phyloP scores from a whole-genome alignment of 2,113 vertebrate genomes.

The Edolisoma coerulescens region DNA sequence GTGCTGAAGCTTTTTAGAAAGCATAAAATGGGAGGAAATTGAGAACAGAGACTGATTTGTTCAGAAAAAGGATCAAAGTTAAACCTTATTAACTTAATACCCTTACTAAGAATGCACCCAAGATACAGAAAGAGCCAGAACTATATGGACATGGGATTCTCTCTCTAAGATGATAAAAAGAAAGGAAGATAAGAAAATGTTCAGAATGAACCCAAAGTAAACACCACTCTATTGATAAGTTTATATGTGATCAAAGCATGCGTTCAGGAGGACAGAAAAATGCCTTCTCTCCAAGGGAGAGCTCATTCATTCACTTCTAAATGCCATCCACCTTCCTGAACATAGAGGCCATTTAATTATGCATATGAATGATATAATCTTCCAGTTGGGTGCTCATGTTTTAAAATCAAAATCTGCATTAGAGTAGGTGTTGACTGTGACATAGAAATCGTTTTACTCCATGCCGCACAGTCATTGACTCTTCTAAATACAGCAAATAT shows the following conservation, averaged over 20 bases:
- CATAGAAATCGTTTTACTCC: not conserved
- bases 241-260: not conserved
- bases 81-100: constrained; percentile 37
- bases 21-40: constrained; percentile 12
- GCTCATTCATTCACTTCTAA: not conserved
- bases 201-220: not conserved
- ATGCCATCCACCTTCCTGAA: not conserved
- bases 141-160: not conserved
- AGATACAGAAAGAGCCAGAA: not conserved
- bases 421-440: not conserved
- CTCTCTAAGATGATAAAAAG: not conserved
- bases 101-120: not conserved
- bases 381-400: not conserved
- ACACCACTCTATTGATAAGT: not conserved
- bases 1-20: not conserved
- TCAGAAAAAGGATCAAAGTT: constrained; percentile 37
- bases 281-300: not conserved
- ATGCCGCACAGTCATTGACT: not conserved
- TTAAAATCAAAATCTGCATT: constrained; percentile 5
- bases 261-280: not conserved
- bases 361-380: not conserved
- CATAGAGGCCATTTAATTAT: not conserved
- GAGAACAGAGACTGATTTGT: not conserved
- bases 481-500: constrained; percentile 18
- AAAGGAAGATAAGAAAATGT: not conserved